Evolutionary conservation across 2,797 vertebrate genomes (phyloP).

Genomic region (Epinephelus malabaricus): DNA sequence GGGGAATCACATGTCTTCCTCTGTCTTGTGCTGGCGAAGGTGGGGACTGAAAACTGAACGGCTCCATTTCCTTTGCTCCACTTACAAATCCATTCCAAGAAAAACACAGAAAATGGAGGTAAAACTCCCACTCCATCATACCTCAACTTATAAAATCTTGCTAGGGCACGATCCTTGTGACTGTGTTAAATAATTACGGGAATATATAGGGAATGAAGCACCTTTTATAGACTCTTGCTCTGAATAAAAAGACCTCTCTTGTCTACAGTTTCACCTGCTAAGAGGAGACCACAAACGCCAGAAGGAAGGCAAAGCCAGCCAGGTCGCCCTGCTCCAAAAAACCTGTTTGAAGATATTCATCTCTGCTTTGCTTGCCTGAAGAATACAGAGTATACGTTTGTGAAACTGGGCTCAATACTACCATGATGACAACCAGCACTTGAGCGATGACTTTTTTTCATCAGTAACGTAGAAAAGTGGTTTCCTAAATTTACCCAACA

Average conservation of each 20-base stretch:
- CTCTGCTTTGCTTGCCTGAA: slow-evolving; percentile 1
- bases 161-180: not conserved
- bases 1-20: slow-evolving; percentile 45
- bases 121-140: not conserved
- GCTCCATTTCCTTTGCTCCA: slow-evolving; percentile 39
- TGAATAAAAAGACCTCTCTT: slow-evolving; percentile 18
- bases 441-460: not conserved
- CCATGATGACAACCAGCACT: not conserved
- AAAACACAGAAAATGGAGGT: not conserved
- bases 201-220: not conserved
- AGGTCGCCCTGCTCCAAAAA: not conserved
- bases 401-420: not conserved
- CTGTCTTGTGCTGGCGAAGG: slow-evolving; percentile 9
- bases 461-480: not conserved
- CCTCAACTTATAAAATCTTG: not conserved
- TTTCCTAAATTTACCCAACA: not conserved
- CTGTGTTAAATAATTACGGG: not conserved
- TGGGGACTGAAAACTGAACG: slow-evolving; percentile 23
- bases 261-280: slow-evolving; percentile 12
- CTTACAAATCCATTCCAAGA: slow-evolving; percentile 17
- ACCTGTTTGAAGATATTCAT: not conserved
- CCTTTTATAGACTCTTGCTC: not conserved
- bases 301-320: not conserved
- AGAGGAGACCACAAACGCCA: not conserved
- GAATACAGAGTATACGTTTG: not conserved